Percentiles rank a stretch among this genome's conserved stretches.
These are phyloP conservation scores for Champsocephalus gunnari DNA, from an alignment of 2,797 vertebrate species.

Conservation along the genomic window DNA sequence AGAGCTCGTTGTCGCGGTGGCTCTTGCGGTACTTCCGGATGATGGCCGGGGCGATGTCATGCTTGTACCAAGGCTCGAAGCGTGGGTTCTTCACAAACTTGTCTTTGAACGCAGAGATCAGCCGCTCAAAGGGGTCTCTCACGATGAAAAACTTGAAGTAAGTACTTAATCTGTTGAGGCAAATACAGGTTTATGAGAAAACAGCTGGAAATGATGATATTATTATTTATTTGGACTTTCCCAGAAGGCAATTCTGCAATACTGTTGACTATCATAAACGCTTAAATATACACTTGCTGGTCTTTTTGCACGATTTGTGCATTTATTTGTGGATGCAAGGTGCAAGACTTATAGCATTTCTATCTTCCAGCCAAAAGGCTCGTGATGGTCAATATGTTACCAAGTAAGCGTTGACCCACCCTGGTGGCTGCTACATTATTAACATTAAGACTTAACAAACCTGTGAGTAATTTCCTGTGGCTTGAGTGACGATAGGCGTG, in stretches of 20 bases:
- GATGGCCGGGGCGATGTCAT: conserved; percentile 95
- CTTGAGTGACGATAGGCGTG: conserved; percentile 93
- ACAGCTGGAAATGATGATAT: too few species aligned
- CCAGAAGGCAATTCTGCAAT: neutral
- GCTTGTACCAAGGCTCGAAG: conserved; percentile 98
- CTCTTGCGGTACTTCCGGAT: conserved; percentile 93
- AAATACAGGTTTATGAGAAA: neutral
- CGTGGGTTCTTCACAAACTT: conserved; percentile 98
- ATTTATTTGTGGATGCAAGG: too few species aligned
- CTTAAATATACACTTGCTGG: too few species aligned
- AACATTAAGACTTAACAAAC: conserved; percentile 70
- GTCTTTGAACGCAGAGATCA: conserved; percentile 98
- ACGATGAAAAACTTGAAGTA: conserved; percentile 99
- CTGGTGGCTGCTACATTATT: neutral
- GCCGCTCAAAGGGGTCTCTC: conserved; percentile 96
- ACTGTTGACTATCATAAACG: neutral
- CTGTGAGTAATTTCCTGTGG: conserved; percentile 89
- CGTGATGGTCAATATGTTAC: too few species aligned
- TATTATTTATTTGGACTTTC: neutral
- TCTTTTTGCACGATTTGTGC: too few species aligned
- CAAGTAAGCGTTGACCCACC: too few species aligned
- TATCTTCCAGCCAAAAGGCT: too few species aligned
- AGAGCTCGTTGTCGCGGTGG: conserved; percentile 83
- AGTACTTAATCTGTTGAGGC: conserved; percentile 86
- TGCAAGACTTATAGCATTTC: too few species aligned